These are phyloP conservation scores for Latheticus oryzae DNA, from an alignment of 2,888 invertebrate species.

Conservation along the genomic window DNA sequence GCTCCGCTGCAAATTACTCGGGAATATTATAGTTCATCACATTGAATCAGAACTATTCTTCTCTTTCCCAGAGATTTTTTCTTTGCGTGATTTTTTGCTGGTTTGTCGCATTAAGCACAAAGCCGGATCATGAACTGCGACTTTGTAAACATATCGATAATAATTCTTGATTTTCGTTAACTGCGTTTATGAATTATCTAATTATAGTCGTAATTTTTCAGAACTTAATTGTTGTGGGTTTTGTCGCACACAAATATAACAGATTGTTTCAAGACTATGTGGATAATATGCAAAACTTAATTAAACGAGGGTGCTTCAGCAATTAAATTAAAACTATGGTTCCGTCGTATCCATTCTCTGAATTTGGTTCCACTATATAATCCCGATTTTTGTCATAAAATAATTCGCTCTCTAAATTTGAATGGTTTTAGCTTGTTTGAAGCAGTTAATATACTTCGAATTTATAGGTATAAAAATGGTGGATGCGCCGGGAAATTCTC, in stretches of 20 bases:
- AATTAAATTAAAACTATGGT: slow-evolving; percentile 1
- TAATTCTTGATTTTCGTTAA: no score
- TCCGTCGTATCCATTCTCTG: no score
- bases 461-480: slow-evolving; percentile 4
- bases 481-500: slow-evolving; percentile 7
- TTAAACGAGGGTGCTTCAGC: slow-evolving; percentile 14
- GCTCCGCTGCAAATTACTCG: slow-evolving; percentile 4
- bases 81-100: slow-evolving; percentile 20
- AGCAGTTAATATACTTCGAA: no score
- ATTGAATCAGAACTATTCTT: background rate
- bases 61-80: slow-evolving; percentile 10
- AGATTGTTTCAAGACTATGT: slow-evolving; percentile 12
- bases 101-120: slow-evolving; percentile 19
- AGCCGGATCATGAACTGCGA: slow-evolving; percentile 15
- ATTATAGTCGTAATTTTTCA: no score
- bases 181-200: no score
- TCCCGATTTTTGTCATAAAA: no score
- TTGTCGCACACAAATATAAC: slow-evolving; percentile 11
- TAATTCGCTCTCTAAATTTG: no score
- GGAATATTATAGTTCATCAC: background rate
- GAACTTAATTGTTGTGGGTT: no score
- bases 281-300: slow-evolving; percentile 12
- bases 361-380: no score
- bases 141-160: slow-evolving; percentile 17
- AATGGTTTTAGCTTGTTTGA: no score